phyloP scores from a whole-genome alignment of 2,113 vertebrate species.

The Pitta sordida region DNA sequence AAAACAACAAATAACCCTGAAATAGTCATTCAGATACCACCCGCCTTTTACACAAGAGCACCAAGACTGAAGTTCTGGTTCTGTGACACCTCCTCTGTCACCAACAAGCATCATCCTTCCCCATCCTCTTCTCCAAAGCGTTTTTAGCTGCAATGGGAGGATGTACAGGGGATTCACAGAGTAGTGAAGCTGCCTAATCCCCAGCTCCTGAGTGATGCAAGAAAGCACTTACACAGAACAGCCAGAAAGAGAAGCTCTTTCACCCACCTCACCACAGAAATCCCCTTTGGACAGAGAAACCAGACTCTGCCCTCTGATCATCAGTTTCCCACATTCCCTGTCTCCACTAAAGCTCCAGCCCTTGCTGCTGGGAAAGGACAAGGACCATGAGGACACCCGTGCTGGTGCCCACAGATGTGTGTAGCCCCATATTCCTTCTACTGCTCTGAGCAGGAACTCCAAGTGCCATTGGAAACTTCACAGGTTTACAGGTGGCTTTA shows the following conservation, averaged over 20 bases:
- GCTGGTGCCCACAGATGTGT: not conserved
- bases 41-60: fast-evolving
- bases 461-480: fast-evolving
- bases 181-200: not conserved
- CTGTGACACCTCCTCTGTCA: fast-evolving
- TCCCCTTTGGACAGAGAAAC: not conserved
- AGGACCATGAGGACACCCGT: fast-evolving
- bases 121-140: fast-evolving
- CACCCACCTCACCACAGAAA: not conserved
- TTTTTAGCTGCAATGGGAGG: fast-evolving
- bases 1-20: not conserved
- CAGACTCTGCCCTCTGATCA: fast-evolving
- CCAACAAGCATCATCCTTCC: not conserved
- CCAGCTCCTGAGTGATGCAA: fast-evolving
- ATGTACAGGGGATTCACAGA: fast-evolving
- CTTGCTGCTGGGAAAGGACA: not conserved
- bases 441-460: not conserved
- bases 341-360: not conserved
- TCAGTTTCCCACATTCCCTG: fast-evolving
- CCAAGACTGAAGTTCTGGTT: not conserved
- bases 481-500: not conserved
- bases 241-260: not conserved
- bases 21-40: not conserved
- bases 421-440: fast-evolving
- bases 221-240: not conserved